Evolutionary conservation across 2,113 vertebrate species (phyloP).

Genomic region (Crotalus viridis): DNA sequence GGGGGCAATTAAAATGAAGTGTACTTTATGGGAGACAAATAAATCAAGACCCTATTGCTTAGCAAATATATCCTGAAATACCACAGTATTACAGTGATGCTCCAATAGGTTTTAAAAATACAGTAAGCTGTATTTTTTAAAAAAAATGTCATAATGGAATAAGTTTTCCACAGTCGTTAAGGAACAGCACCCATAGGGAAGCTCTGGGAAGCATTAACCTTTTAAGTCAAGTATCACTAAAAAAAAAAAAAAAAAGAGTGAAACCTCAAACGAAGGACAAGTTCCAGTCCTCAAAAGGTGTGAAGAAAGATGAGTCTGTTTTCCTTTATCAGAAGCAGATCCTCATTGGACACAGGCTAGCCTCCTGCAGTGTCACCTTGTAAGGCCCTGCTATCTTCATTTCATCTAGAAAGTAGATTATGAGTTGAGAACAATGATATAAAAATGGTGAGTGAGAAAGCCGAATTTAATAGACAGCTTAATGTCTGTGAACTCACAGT

Average conservation of each 20-base stretch:
- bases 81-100: not conserved
- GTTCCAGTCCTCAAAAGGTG: not conserved
- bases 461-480: not conserved
- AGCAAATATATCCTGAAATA: not conserved
- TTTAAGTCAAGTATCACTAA: not conserved
- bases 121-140: not conserved
- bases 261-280: not conserved
- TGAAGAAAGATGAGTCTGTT: not conserved
- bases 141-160: not conserved
- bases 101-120: not conserved
- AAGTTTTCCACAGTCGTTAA: not conserved
- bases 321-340: not conserved
- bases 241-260: not conserved
- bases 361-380: not conserved
- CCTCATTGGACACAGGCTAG: not conserved
- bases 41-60: not conserved
- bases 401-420: not conserved
- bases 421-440: not conserved
- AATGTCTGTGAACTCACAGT: conserved; percentile 16
- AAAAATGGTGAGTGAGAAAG: conserved; percentile 14
- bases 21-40: not conserved
- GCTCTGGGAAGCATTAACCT: not conserved
- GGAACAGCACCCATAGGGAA: not conserved
- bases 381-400: not conserved
- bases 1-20: not conserved